Evolutionary conservation across 2,797 vertebrate species (phyloP).

Genomic region (Semaprochilodus insignis): DNA sequence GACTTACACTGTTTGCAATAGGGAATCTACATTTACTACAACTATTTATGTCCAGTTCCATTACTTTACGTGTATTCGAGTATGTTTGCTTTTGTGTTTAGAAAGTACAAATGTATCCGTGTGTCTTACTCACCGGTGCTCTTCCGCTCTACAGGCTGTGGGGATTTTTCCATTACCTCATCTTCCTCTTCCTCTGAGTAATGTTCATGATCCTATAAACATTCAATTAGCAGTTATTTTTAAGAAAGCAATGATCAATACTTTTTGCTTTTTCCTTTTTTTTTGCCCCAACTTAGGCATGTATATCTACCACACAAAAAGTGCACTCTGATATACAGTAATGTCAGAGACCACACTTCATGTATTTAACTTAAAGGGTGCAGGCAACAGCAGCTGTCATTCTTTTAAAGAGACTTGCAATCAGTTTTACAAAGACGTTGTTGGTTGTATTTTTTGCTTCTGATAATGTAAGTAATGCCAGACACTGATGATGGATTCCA

Average conservation of each 20-base stretch:
- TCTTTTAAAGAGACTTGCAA: no score
- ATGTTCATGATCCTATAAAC: conserved; percentile 67
- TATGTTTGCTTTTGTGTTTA: not conserved
- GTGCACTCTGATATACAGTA: not conserved
- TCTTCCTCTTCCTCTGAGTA: conserved; percentile 77
- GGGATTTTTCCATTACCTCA: conserved; percentile 76
- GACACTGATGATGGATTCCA: no score
- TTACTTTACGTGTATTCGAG: not conserved
- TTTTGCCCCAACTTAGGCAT: not conserved
- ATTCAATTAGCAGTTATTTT: conserved; percentile 7
- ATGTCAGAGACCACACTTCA: no score
- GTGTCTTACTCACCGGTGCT: conserved; percentile 63
- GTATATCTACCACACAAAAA: not conserved
- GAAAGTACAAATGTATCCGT: not conserved
- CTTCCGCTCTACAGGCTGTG: conserved; percentile 66
- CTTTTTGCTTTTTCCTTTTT: no score
- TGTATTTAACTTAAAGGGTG: no score
- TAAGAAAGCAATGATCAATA: not conserved
- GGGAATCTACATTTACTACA: not conserved
- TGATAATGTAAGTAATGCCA: no score
- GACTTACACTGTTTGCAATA: not conserved
- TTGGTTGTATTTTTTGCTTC: no score
- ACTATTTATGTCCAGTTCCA: not conserved
- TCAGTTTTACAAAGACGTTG: no score
- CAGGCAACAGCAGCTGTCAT: no score